These are phyloP conservation scores for Pelodiscus sinensis DNA, from an alignment of 2,113 vertebrate genomes.

Conservation along the genomic window DNA sequence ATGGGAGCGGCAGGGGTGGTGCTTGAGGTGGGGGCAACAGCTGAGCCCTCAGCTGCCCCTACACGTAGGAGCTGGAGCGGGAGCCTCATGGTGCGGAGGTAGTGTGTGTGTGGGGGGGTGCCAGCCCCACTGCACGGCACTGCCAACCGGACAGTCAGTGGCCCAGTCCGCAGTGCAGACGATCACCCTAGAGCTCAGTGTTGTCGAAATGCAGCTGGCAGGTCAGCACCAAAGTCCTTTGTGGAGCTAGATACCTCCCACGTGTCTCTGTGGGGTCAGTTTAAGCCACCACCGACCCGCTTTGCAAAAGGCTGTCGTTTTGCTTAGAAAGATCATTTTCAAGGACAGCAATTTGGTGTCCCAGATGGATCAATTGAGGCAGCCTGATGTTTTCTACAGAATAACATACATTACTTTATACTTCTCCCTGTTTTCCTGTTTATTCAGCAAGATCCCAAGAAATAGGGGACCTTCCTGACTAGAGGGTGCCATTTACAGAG, in stretches of 20 bases:
- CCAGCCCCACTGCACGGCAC: too few relatives aligned
- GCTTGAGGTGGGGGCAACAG: too few relatives aligned
- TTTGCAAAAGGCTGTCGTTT: neutral
- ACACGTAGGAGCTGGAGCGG: too few relatives aligned
- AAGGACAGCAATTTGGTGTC: neutral
- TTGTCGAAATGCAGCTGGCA: neutral
- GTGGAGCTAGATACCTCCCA: neutral
- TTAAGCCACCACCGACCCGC: neutral
- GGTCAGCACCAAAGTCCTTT: neutral
- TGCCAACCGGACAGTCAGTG: too few relatives aligned
- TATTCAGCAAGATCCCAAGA: neutral
- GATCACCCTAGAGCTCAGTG: neutral
- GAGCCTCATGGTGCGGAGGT: too few relatives aligned
- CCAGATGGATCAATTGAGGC: neutral
- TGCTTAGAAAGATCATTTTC: neutral
- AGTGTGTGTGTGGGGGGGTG: too few relatives aligned
- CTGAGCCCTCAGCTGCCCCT: too few relatives aligned
- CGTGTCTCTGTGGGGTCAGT: neutral
- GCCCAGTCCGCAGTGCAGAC: too few relatives aligned
- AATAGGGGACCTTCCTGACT: neutral
- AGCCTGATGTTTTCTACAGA: neutral
- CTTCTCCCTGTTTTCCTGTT: neutral
- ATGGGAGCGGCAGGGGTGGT: too few relatives aligned
- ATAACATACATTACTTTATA: neutral
- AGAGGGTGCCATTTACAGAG: neutral